These are phyloP conservation scores for Drosophila sucinea DNA, from an alignment of 1,140 invertebrate genomes.

Conservation along the genomic window DNA sequence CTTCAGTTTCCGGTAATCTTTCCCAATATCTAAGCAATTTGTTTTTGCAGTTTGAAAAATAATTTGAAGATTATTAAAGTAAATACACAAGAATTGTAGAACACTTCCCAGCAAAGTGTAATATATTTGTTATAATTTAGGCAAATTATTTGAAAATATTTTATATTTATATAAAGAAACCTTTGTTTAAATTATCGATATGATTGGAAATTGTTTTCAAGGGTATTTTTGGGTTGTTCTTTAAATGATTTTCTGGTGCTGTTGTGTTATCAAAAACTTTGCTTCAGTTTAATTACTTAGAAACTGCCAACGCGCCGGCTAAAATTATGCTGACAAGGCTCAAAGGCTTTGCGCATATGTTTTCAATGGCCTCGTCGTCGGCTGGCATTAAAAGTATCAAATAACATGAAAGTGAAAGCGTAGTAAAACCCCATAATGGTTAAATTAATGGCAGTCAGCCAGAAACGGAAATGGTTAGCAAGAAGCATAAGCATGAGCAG, in stretches of 20 bases:
- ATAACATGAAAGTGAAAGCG: constrained; percentile 76
- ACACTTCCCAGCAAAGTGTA: no score
- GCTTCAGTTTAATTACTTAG: constrained; percentile 69
- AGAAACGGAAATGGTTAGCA: constrained; percentile 22
- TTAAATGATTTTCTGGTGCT: constrained; percentile 14
- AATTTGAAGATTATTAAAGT: no score
- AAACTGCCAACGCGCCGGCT: constrained; percentile 33
- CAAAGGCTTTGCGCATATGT: constrained; percentile 74
- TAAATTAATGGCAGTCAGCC: constrained; percentile 70
- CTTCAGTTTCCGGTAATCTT: no score
- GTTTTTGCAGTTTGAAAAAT: no score
- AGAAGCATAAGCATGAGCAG: not conserved
- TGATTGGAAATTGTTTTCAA: no score
- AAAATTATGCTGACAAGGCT: constrained; percentile 59
- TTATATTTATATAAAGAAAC: no score
- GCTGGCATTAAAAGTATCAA: constrained; percentile 67
- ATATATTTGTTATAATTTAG: no score
- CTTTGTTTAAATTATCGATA: no score
- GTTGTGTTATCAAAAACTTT: constrained; percentile 76
- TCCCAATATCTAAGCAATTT: no score
- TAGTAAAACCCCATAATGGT: constrained; percentile 73
- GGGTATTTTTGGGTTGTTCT: not conserved
- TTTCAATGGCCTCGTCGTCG: constrained; percentile 58
- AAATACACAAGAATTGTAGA: no score
- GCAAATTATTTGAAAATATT: no score